phyloP scores from a whole-genome alignment of 2,113 vertebrate genomes.

The Entomyzon cyanotis region DNA sequence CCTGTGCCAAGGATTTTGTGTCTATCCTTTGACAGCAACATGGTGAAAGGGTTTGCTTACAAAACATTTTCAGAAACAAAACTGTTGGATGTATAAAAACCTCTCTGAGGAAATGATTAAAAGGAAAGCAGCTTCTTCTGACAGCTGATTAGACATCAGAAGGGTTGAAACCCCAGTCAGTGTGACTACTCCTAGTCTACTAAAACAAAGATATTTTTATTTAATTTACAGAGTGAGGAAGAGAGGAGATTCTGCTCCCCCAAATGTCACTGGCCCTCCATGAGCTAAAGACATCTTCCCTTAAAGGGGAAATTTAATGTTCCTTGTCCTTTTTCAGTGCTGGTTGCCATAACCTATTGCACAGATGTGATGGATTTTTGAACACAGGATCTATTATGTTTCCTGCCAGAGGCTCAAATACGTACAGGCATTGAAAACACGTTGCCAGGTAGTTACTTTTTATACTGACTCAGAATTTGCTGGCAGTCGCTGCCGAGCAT shows the following conservation, averaged over 20 bases:
- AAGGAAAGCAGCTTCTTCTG: background rate
- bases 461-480: background rate
- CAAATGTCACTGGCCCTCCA: background rate
- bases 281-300: background rate
- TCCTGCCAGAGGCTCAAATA: conserved; percentile 25
- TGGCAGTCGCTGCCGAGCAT: background rate
- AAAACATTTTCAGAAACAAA: background rate
- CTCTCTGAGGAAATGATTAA: background rate
- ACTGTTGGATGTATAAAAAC: background rate
- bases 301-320: background rate
- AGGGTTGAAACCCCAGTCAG: background rate
- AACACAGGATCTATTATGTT: conserved; percentile 19
- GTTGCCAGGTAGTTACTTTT: conserved; percentile 48
- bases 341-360: background rate
- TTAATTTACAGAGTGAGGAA: background rate
- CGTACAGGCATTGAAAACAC: background rate
- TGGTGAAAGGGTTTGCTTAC: background rate
- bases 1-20: background rate
- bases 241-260: background rate
- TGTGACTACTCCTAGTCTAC: background rate
- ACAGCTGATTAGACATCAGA: background rate
- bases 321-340: background rate
- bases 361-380: conserved; percentile 31
- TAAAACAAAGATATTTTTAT: background rate
- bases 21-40: background rate